Conservation (phyloP, 1,140 invertebrate species). For the Chrysomallon squamiferum region DNA sequence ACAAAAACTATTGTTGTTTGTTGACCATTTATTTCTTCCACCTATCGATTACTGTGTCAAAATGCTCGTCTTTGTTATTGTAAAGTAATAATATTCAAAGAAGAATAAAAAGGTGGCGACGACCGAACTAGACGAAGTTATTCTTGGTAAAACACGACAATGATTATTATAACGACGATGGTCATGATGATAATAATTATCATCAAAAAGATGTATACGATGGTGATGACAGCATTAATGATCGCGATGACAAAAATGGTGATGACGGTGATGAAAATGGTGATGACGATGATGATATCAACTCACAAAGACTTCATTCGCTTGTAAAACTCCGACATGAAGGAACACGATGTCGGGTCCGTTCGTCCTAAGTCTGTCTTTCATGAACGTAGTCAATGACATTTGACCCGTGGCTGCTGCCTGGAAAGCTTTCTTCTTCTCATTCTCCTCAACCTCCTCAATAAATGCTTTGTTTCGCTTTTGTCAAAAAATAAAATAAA, state of each 20-base stretch:
- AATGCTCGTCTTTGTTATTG: no score
- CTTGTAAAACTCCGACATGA: slow-evolving; percentile 24
- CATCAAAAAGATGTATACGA: background rate
- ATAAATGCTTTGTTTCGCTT: slow-evolving; percentile 21
- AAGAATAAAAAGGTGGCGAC: no score
- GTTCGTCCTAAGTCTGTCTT: slow-evolving; percentile 19
- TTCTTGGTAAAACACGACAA: no score
- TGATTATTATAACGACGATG: background rate
- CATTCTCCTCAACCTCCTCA: slow-evolving; percentile 21
- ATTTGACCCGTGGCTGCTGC: slow-evolving; percentile 19
- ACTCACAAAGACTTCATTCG: slow-evolving; percentile 46
- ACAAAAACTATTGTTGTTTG: no score
- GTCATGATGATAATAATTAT: background rate
- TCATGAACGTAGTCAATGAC: slow-evolving; percentile 33
- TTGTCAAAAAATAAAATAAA: no score
- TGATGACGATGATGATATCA: no score
- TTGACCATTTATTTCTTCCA: no score
- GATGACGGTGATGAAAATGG: no score
- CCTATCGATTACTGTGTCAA: no score
- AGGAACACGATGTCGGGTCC: slow-evolving; percentile 33
- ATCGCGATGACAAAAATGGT: no score
- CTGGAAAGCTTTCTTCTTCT: slow-evolving; percentile 20
- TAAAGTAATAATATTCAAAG: no score
- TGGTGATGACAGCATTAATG: background rate
- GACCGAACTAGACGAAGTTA: no score